A percentile compares a stretch with the other conserved stretches of the same genome.
Conservation (phyloP, 2,113 vertebrate genomes). For the Rhizomys pruinosus region DNA sequence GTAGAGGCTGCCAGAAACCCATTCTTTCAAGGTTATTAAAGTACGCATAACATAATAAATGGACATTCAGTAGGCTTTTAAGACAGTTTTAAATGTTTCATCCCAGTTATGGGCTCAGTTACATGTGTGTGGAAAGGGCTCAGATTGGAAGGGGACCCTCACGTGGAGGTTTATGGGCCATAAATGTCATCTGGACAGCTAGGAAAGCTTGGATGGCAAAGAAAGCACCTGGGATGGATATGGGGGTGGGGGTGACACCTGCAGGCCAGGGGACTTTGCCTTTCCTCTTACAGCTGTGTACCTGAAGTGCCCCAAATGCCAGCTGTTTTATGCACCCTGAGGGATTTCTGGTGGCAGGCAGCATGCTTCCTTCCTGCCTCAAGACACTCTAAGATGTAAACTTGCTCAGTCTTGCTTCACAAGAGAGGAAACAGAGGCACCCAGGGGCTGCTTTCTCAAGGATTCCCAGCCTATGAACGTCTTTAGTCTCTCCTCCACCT, state of each 20-base stretch:
- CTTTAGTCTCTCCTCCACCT: not conserved
- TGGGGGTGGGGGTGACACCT: accelerated
- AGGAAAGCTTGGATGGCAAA: accelerated
- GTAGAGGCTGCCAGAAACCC: not conserved
- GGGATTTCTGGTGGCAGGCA: not conserved
- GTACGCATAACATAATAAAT: not conserved
- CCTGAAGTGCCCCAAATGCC: not conserved
- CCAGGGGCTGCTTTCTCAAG: not conserved
- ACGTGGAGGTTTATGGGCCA: not conserved
- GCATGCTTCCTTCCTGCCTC: not conserved
- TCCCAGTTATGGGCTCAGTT: not conserved
- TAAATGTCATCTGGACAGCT: not conserved
- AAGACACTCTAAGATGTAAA: no score
- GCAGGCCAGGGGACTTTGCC: not conserved
- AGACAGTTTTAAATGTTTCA: not conserved
- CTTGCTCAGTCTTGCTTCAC: not conserved
- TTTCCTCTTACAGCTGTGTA: not conserved
- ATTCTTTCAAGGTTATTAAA: not conserved
- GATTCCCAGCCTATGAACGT: not conserved
- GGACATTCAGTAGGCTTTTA: not conserved
- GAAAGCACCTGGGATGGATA: not conserved
- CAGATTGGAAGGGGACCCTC: not conserved
- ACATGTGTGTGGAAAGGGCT: not conserved
- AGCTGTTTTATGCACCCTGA: not conserved
- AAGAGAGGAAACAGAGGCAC: not conserved